A percentile compares a stretch with the other conserved stretches of the same genome.
Conservation (phyloP, 2,888 invertebrate species). For the Pammene aurita region DNA sequence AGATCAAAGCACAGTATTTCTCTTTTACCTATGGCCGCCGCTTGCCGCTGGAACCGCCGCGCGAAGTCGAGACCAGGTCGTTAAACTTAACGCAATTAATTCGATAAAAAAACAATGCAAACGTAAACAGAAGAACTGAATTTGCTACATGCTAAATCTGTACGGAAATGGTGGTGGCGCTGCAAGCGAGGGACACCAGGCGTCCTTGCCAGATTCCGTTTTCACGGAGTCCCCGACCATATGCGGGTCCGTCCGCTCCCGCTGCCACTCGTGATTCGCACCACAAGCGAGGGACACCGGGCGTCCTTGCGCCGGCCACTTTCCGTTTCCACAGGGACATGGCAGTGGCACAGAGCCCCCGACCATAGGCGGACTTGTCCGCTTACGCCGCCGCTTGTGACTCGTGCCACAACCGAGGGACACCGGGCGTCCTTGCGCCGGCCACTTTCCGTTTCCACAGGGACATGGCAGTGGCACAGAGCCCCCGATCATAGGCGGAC, state of each 20-base stretch:
- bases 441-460: constrained; percentile 79
- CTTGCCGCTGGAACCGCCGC: too few relatives aligned
- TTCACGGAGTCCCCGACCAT: constrained; percentile 52
- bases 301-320: constrained; percentile 75
- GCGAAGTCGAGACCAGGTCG: too few relatives aligned
- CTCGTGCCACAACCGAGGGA: constrained; percentile 1
- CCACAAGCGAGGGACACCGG: constrained; percentile 52
- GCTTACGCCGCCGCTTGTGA: too few relatives aligned
- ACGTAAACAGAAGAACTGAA: too few relatives aligned
- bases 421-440: constrained; percentile 74
- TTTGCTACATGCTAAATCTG: too few relatives aligned
- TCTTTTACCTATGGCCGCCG: too few relatives aligned
- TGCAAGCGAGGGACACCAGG: constrained; percentile 53
- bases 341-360: constrained; percentile 47
- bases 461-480: too few relatives aligned
- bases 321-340: constrained; percentile 78
- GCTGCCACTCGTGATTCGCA: background rate
- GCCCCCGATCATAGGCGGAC: constrained; percentile 26
- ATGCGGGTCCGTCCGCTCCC: too few relatives aligned
- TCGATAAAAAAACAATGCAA: too few relatives aligned
- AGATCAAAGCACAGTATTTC: too few relatives aligned
- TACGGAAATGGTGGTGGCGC: too few relatives aligned
- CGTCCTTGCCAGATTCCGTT: constrained; percentile 80
- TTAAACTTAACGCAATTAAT: too few relatives aligned
- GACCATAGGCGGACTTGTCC: constrained; percentile 31